A percentile compares a stretch with the other conserved stretches of the same genome.
These are phyloP conservation scores for Epinephelus malabaricus DNA, from an alignment of 2,797 vertebrate genomes.

Conservation along the genomic window DNA sequence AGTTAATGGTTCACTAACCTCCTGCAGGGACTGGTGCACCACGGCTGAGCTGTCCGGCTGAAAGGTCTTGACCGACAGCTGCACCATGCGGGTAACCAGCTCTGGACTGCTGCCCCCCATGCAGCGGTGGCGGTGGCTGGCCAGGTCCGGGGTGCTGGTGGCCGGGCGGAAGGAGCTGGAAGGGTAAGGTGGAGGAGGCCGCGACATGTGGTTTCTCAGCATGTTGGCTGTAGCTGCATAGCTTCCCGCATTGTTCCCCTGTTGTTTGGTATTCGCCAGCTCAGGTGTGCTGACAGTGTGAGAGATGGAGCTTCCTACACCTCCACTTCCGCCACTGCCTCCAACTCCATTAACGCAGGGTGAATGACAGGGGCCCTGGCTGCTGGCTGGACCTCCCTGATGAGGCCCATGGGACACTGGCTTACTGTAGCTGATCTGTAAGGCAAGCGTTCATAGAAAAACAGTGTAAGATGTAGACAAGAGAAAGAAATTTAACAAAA, in stretches of 20 bases:
- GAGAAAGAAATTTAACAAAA: neutral
- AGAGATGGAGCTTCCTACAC: conserved; percentile 89
- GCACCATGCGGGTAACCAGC: conserved; percentile 95
- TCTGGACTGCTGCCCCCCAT: conserved; percentile 96
- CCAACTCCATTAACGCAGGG: conserved; percentile 76
- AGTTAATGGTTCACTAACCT: conserved; percentile 93
- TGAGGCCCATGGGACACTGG: conserved; percentile 86
- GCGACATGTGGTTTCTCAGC: conserved; percentile 91
- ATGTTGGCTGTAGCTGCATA: conserved; percentile 87
- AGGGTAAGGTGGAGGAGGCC: conserved; percentile 93
- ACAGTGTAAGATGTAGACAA: conserved; percentile 13
- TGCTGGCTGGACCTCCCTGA: conserved; percentile 82
- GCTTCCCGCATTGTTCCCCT: conserved; percentile 75
- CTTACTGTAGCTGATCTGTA: conserved; percentile 89
- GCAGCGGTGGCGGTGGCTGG: conserved; percentile 93
- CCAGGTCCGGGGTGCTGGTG: conserved; percentile 96
- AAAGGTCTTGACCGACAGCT: conserved; percentile 97
- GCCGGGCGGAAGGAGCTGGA: conserved; percentile 92
- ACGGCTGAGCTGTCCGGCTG: conserved; percentile 96
- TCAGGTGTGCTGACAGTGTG: conserved; percentile 98
- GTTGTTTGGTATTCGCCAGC: conserved; percentile 93
- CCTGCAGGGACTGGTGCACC: conserved; percentile 94
- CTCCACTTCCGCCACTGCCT: conserved; percentile 50
- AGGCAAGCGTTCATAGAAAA: conserved; percentile 15
- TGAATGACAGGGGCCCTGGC: conserved; percentile 77